These are phyloP conservation scores for Caranx ignobilis DNA, from an alignment of 2,113 vertebrate species.

Conservation along the genomic window DNA sequence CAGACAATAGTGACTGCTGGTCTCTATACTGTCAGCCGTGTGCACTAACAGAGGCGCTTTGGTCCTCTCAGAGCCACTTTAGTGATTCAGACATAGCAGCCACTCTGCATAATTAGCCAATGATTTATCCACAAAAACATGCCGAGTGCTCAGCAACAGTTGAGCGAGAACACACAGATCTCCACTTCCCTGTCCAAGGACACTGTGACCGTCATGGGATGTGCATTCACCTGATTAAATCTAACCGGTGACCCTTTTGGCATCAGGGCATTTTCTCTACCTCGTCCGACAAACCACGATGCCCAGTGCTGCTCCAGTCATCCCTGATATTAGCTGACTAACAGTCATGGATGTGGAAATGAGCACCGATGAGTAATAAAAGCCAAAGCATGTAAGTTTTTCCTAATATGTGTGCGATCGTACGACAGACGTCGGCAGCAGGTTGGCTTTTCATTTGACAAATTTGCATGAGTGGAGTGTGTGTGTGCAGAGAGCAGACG, in stretches of 20 bases:
- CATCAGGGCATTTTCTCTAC: background rate
- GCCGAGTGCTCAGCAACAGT: background rate
- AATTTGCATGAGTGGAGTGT: background rate
- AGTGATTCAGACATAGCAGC: background rate
- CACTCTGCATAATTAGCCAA: background rate
- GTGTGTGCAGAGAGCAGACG: background rate
- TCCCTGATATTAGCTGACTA: constrained; percentile 6
- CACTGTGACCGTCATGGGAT: background rate
- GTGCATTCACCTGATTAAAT: constrained; percentile 8
- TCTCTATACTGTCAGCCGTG: background rate
- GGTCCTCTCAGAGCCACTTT: background rate
- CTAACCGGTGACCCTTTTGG: background rate
- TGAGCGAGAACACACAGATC: background rate
- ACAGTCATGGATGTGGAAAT: background rate
- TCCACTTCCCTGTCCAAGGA: constrained; percentile 14
- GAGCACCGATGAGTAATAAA: background rate
- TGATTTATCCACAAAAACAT: background rate
- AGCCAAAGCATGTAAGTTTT: background rate
- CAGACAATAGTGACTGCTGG: background rate
- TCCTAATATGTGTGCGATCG: background rate
- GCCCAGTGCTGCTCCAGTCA: constrained; percentile 1
- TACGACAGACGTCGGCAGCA: background rate
- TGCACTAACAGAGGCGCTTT: background rate
- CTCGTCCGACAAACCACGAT: background rate
- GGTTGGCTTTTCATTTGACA: background rate